Base-by-base conservation (phyloP, 2,113 vertebrate species). In the Sardina pilchardus region DNA sequence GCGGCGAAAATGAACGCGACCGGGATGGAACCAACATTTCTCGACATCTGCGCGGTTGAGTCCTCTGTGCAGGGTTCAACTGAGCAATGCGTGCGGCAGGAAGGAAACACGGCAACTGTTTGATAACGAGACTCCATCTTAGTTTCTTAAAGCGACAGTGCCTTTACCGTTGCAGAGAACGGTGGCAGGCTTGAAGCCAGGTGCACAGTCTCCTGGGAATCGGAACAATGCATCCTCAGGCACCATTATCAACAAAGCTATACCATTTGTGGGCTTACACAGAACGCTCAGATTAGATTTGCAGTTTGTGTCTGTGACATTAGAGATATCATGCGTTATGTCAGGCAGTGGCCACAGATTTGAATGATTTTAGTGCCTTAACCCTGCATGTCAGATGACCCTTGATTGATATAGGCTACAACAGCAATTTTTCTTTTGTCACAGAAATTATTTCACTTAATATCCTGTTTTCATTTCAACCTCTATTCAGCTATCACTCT, bases 141-240 rank as follows among this genome's bases (percentile, higher is more conserved):
- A 92, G 89, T 85, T 87, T 90, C 91, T 92, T 92, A 92, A 92
- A 92, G 91, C 59, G 87, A 90, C 91, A 88, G 90, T 78, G 71
- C 34, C 30, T 36, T 34, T 78, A 36, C 71, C 71, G 71, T 26
- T 36, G 71, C 30, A 78, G 30, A 34, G 30, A 78, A 16, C 71
- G 34, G 71, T 78, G 71, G 71, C 30, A 78, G 71, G 71, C 71
- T 78, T 17, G 14, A 78, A 78, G 71, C 71, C 71, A 78, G 71
- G 71, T 78, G 71, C 30, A 78, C 1, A 78, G 30, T 36, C 71
- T 36, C 71, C 30, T 39, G 71, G 34, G 71, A 36, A 16, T 36
- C 30, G 34, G 71, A 36, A 78, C 71, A 78, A 78, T 78, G 71
- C 71, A 78, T 78, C 71, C 14, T 78, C 30, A 14, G 71, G 71